Base-by-base conservation (phyloP, 2,888 invertebrate genomes). In the Zaprionus lineosus region DNA sequence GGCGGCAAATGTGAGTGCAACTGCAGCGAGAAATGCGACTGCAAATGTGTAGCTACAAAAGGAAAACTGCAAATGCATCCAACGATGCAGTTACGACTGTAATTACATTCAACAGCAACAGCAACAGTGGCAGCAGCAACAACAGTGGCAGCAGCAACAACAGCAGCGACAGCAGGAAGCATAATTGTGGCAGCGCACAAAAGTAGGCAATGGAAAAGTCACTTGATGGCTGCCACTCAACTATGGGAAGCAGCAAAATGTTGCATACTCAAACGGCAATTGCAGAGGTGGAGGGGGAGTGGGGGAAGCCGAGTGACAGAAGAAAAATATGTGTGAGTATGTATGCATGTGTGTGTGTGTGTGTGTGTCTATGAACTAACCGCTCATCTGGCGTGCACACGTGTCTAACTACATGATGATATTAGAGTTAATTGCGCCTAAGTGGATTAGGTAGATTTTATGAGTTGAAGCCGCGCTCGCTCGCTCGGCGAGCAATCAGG, bases 381-480 rank as follows among this genome's bases (percentile, higher is more conserved):
- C 36, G 26, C 41, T n/a, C 21, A 24, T 2, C n/a, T 12, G 21
- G 19, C 14, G 14, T 9, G 39, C 56, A 64, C 73, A 65, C 64
- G 60, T 61, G 78, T 70, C 56, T 56, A 74, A 70, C 72, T 70
- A 56, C 66, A 66, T 67, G 74, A 74, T 56, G 65, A 58, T 74
- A 83, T 83, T 75, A 83, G 56, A 72, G 60, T 66, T 78, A 74
- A 77, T 83, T 75, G 75, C 41, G 50, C 57, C 69, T 66, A 83
- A 83, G 83, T 77, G 75, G 61, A 75, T 77, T 77, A 83, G 69
- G 61, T 75, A 68, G 65, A 72, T 79, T 79, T 60, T 61, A 72
- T 72, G 79, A 57, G 65, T 56, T 52, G 52, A 61, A 58, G 51
- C 58, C 46, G 48, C 57, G 50, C 39, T 56, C 36, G 50, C 39